Evolutionary conservation across 2,888 invertebrate genomes (phyloP), one percentile per base, ranked within the genome.

Genomic region (Meiosimyza platycephala): DNA sequence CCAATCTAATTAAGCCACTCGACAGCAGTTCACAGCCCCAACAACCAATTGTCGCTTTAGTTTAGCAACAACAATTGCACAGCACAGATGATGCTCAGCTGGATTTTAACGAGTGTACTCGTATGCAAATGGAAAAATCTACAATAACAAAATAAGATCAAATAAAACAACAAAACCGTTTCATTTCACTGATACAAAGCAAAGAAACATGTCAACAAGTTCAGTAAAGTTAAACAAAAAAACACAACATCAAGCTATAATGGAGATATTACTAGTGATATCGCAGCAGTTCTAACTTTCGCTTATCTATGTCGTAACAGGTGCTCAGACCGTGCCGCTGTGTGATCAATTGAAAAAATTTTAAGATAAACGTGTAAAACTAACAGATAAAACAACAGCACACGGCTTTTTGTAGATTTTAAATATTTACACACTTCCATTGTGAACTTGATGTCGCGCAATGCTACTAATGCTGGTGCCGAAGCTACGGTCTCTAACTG

Each of bases 281-380:
- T 18, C 22, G 57, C 28, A 62, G 5, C 6, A 40, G 54, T 40
- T 55, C 40, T 16, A 54, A 11, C 79, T 82, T 80, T 82, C 82
- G 81, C 79, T 83, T 82, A 83, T 80, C 82, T 80, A 80, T 78
- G 80, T 69, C 79, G 80, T 80, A 83, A 80, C 82, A 82, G 82
- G 82, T 83, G 80, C 82, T 72, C 82, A 83, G 83, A 55, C 7
- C 0, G 11, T n/a, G 12, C 65, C 11, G 22, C 16, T 18, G 16
- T 6, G 13, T 54, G 54, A n/a, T 12, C 54, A 54, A 18, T 7
- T 5, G 54, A 54, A 18, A 18, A 59, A 59, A 28, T 3, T 16
- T 13, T 59, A 47, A 63, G 18, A n/a, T n/a, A 48, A 63, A 47
- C n/a, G n/a, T 16, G 16, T 15, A 62, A 22, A 62, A 47, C n/a